Base-by-base conservation (phyloP, 2,113 vertebrate genomes). In the Prinia subflava region DNA sequence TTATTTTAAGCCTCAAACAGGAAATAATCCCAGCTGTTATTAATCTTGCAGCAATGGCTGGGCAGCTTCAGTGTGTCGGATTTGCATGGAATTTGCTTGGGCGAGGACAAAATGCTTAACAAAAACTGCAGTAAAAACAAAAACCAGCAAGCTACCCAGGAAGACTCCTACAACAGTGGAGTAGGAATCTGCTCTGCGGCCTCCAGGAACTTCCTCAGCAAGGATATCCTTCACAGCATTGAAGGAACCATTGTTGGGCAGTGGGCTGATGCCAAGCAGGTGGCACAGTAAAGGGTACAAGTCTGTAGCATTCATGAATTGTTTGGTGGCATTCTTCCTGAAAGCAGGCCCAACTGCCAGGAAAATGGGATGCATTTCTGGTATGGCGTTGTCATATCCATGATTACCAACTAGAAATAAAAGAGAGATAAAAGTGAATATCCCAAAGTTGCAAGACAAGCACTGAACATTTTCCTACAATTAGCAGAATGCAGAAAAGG, bases 341-440 rank as follows among this genome's bases (percentile, higher is more conserved):
- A 99, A 99, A 92, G 98, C 98, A 42, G 99, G 99, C 24, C 99
- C 99, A 4, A 98, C 97, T 57, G 99, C 99, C 90, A 99, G 83
- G 71, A 99, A 99, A 75, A 99, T 96, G 4, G 99, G 98, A 78
- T 99, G 98, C 99, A 99, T 99, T 98, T 98, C 99, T 80, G 97
- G 98, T 22, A 99, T 37, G 16, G 83, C 83, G 97, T 99, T 99
- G 98, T 99, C 97, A 37, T 99, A 99, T 86, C 99, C 99, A 3
- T 99, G 99, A 98, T 99, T 99, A 83, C 99, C 99, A 94, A 98
- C 99, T 99, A 96, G 74, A 95, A 97, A 97, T 85, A 93, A 90
- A 97, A 93, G 82, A 96, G 1, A 77, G 59, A 95, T 41, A 86
- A 78, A 86, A 44, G 80, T 74, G 68, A 92, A 39, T 74, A 67